Evolutionary conservation across 2,113 vertebrate genomes (phyloP).

Genomic region (Hystrix cristata): DNA sequence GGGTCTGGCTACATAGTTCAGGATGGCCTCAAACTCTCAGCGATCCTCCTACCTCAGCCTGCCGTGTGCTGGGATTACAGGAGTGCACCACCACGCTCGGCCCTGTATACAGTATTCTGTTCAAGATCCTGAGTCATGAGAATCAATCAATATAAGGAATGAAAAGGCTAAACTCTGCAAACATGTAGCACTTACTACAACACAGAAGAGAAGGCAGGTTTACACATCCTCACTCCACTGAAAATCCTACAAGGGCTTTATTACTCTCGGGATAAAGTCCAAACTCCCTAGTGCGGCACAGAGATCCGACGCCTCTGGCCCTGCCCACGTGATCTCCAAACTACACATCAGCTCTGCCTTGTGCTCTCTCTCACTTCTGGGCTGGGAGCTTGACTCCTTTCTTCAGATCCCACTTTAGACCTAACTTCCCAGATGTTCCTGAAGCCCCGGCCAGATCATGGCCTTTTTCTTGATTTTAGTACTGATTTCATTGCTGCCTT

Average conservation of each 20-base stretch:
- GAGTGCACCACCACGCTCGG: no score
- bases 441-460: neutral
- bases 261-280: neutral
- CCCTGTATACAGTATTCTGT: neutral
- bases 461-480: neutral
- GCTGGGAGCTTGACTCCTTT: neutral
- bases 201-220: neutral
- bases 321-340: neutral
- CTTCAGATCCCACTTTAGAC: neutral
- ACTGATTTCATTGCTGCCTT: neutral
- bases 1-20: no score
- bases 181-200: neutral
- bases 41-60: no score
- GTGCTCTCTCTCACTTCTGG: neutral
- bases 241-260: neutral
- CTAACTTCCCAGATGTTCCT: neutral
- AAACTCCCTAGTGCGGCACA: neutral
- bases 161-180: neutral
- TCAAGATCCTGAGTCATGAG: neutral
- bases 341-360: fast-evolving
- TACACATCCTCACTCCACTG: neutral
- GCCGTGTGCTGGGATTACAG: no score
- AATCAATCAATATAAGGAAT: neutral
- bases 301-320: neutral
- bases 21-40: no score